These are phyloP conservation scores for Cryptocephalus moraei DNA, from an alignment of 2,888 invertebrate species.

Conservation along the genomic window DNA sequence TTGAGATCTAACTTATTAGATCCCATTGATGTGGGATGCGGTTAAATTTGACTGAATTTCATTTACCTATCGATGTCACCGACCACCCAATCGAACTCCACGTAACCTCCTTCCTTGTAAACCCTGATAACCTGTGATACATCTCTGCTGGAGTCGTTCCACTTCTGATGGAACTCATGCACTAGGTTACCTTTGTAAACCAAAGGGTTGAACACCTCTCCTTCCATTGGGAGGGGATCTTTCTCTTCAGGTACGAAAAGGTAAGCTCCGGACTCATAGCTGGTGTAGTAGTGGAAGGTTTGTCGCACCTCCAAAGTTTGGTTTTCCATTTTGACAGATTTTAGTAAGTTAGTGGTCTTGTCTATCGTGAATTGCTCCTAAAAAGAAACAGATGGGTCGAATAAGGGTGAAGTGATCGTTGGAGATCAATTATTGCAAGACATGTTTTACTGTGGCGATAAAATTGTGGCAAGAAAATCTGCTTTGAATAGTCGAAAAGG, in stretches of 20 bases:
- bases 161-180: constrained; percentile 43
- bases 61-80: constrained; percentile 60
- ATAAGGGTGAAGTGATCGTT: too few species aligned
- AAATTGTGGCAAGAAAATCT: too few species aligned
- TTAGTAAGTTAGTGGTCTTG: constrained; percentile 18
- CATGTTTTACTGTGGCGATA: too few species aligned
- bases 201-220: constrained; percentile 2
- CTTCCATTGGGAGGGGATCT: not conserved
- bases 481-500: too few species aligned
- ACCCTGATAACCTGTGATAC: constrained; percentile 60
- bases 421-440: too few species aligned
- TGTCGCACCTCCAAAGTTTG: constrained; percentile 10
- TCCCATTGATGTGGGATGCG: too few species aligned
- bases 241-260: constrained; percentile 56
- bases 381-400: too few species aligned
- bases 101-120: constrained; percentile 45
- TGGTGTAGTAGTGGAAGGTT: constrained; percentile 19
- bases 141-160: constrained; percentile 47
- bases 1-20: too few species aligned
- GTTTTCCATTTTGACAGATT: constrained; percentile 9
- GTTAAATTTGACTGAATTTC: too few species aligned
- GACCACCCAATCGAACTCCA: constrained; percentile 66
- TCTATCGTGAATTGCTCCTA: constrained; percentile 41
- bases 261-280: constrained; percentile 81
- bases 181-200: constrained; percentile 6